Evolutionary conservation across 1,140 invertebrate genomes (phyloP), one percentile per base, ranked within the genome.

Genomic region (Agrypnia vestita): DNA sequence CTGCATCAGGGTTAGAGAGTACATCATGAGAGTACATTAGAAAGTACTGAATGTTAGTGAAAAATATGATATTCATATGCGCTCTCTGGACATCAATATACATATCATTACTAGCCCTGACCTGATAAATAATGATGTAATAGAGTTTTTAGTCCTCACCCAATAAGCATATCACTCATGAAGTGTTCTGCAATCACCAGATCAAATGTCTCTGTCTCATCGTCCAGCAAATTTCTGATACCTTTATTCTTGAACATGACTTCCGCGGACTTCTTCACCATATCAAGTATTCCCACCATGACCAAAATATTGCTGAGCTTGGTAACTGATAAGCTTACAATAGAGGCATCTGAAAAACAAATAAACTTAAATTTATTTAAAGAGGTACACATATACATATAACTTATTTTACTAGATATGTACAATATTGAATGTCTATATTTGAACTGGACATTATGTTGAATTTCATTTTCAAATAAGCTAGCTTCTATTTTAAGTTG

Each of bases 121-220:
- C 4, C 53, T 11, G 6, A 56, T 56, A 12, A 11, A 6, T 6
- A 56, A n/a, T n/a, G n/a, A 11, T 6, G 15, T 12, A 62, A 35
- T 35, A 9, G 12, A 35, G 3, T 35, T 13, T 35, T 44, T 11
- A 46, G 46, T 7, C 12, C 21, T 81, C 76, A 81, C 80, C 76
- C 80, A 0, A 76, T 0, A 17, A 73, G 51, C 0, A 43, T 51
- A 4, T 81, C 69, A 51, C 74, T 81, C 13, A 81, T 35, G 43
- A 81, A 74, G 25, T 81, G 78, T 51, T 81, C 80, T 13, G 74
- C 61, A 15, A 81, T 53, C 0, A 78, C 47, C 4, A 81, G 71
- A 25, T 81, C 80, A 25, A 81, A 81, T 19, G 75, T 69, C 17
- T 75, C 71, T 3, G 64, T 73, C 17, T 81, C 76, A 17, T 80